Conservation (phyloP, 2,797 vertebrate genomes). For the Halcyon leucocephala region DNA sequence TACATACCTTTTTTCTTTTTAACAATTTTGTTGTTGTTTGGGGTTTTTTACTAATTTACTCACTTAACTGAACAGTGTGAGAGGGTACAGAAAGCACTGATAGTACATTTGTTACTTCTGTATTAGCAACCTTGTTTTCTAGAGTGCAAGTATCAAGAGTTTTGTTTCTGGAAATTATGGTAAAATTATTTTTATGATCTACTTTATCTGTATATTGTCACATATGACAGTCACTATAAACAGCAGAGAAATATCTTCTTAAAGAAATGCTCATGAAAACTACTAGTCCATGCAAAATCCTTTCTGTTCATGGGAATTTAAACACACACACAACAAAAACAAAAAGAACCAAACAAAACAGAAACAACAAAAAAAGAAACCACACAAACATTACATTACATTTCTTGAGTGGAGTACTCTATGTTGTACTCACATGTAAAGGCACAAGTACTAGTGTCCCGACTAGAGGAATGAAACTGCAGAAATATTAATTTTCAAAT, state of each 20-base stretch:
- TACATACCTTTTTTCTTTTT: background rate
- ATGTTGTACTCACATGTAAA: background rate
- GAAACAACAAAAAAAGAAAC: background rate
- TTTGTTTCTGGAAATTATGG: background rate
- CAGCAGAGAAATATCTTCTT: background rate
- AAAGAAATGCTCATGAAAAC: background rate
- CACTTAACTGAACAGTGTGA: background rate
- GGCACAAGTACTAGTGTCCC: background rate
- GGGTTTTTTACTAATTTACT: background rate
- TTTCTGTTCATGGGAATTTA: background rate
- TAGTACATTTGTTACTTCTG: background rate
- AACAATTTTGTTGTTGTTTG: background rate
- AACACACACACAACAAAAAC: background rate
- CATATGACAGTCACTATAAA: background rate
- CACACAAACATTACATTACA: background rate
- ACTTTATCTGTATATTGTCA: background rate
- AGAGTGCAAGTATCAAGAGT: background rate
- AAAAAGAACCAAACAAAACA: background rate
- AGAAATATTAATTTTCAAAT: background rate
- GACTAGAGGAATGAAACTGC: background rate
- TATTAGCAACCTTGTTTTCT: background rate
- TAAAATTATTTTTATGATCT: background rate
- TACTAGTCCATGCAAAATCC: background rate
- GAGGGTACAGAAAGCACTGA: background rate
- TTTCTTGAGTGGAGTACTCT: background rate